Evolutionary conservation across 2,888 invertebrate species (phyloP), one percentile per base, ranked within the genome.

Genomic region (Drosophila pseudotakahashii): DNA sequence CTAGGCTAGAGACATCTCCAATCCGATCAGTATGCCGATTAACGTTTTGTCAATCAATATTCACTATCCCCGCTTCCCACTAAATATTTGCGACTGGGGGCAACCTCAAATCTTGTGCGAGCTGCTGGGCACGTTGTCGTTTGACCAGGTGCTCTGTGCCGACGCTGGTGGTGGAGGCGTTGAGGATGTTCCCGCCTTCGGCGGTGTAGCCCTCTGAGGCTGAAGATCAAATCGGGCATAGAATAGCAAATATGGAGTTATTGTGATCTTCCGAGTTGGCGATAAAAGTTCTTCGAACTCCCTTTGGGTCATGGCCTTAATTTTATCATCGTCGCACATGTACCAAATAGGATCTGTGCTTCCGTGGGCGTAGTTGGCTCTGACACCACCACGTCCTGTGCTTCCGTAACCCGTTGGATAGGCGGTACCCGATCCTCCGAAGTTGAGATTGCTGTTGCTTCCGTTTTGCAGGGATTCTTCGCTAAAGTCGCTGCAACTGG

Each of bases 301-400:
- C 39, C 95, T 94, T 88, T 94, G 94, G 34, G 96, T 94, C 90
- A 97, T 95, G 9, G 95, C 94, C 78, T 95, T 94, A 58, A 97
- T 96, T 70, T 95, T 95, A 76, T 97, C 97, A 90, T 97, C 97
- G 91, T 97, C 97, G 90, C 97, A 97, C 89, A 97, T 97, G 50
- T 97, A 94, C 97, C 97, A 97, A 74, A 94, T 93, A 14, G 92
- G 91, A 55, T 92, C 92, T 30, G 77, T 81, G 59, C 77, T 68
- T 19, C 72, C 73, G 19, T 78, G 73, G 5, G 73, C 32, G 63
- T 79, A 77, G 55, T 64, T 82, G 14, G 72, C 83, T 47, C 79
- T 85, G 32, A 81, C 75, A n/a, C 89, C 88, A 4, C 89, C 89
- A 1, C 90, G 90, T 0, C 90, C 90, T 7, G 91, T 90, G 57